A percentile compares a stretch with the other conserved stretches of the same genome.
These are phyloP conservation scores for Odontomachus brunneus DNA, from an alignment of 1,140 invertebrate genomes.

Conservation along the genomic window DNA sequence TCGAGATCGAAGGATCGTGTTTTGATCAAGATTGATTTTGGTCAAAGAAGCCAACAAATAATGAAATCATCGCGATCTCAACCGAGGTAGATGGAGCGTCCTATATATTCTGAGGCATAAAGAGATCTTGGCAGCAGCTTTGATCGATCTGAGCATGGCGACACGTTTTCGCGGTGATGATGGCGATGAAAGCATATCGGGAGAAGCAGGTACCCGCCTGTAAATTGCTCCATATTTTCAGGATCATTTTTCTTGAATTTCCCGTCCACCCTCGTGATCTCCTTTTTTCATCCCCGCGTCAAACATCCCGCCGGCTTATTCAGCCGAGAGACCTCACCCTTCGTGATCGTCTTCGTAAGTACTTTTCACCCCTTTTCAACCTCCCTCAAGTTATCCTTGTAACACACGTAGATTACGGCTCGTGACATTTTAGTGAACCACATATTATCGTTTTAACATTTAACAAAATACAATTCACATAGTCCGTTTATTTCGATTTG, in stretches of 20 bases:
- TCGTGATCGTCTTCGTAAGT: constrained; percentile 26
- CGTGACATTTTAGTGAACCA: background rate
- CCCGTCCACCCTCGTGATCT: constrained; percentile 47
- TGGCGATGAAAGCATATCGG: constrained; percentile 49
- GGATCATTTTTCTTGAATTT: constrained; percentile 61
- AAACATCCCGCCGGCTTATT: constrained; percentile 38
- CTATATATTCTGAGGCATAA: constrained; percentile 12
- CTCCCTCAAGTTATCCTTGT: background rate
- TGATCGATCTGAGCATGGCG: constrained; percentile 41
- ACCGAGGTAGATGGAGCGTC: constrained; percentile 26
- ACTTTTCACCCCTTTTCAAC: constrained; percentile 9
- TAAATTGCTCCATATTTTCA: constrained; percentile 61
- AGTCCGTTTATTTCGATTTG: background rate
- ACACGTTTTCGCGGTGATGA: constrained; percentile 48
- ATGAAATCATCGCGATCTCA: constrained; percentile 25
- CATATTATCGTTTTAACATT: background rate
- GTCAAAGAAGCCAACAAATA: too few relatives aligned
- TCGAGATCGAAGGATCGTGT: background rate
- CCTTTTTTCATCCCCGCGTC: constrained; percentile 39
- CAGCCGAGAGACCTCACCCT: constrained; percentile 3
- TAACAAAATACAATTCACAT: background rate
- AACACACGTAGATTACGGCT: background rate
- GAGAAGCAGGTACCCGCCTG: constrained; percentile 5
- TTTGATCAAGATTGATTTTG: background rate
- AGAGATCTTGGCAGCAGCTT: constrained; percentile 34